phyloP scores from a whole-genome alignment of 1,140 invertebrate species.

The Halesus radiatus region DNA sequence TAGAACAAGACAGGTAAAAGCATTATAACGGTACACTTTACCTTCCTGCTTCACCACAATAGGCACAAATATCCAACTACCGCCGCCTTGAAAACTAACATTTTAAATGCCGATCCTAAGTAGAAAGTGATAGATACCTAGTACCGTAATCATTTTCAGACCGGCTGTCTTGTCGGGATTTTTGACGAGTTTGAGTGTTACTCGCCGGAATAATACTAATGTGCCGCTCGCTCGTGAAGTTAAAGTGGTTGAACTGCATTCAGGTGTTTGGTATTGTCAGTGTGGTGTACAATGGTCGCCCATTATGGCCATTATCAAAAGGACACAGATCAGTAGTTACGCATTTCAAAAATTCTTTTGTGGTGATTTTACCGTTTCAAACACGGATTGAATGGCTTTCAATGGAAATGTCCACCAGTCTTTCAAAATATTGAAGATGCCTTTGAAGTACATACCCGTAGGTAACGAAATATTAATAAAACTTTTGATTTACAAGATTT shows the following conservation, averaged over 20 bases:
- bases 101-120: background rate
- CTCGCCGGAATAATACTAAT: background rate
- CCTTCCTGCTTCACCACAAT: conserved; percentile 25
- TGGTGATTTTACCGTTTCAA: conserved; percentile 4
- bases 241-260: conserved; percentile 24
- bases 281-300: background rate
- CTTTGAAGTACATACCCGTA: too few species aligned
- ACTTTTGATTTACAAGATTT: too few species aligned
- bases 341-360: conserved; percentile 3
- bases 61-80: conserved; percentile 6
- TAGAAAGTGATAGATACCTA: conserved; percentile 23
- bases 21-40: conserved; percentile 22
- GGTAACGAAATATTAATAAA: too few species aligned
- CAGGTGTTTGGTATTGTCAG: conserved; percentile 23
- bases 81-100: background rate
- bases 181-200: background rate
- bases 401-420: too few species aligned
- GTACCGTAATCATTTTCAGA: background rate
- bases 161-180: background rate
- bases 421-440: too few species aligned
- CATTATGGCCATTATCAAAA: conserved; percentile 18
- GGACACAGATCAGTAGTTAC: conserved; percentile 24
- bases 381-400: too few species aligned
- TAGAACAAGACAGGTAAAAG: conserved; percentile 35
- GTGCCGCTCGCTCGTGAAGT: background rate